Percentiles rank a stretch among this genome's conserved stretches.
Evolutionary conservation across 2,888 invertebrate genomes (phyloP).

Genomic region (Chloromyia formosa): DNA sequence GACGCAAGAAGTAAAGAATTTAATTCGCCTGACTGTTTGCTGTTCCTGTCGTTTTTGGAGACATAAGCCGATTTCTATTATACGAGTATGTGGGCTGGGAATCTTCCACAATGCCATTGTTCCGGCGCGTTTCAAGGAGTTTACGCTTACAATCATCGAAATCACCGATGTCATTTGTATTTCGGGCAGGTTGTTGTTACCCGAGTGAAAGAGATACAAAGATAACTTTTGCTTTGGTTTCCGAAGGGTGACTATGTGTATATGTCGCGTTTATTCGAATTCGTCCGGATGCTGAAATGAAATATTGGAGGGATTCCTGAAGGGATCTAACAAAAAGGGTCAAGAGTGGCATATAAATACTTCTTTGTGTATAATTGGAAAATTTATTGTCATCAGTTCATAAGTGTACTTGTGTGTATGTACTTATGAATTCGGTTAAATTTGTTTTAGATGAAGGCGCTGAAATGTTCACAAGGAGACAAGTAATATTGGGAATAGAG

Average conservation of each 20-base stretch:
- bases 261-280: background rate
- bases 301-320: slow-evolving; percentile 18
- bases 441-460: background rate
- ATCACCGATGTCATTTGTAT: slow-evolving; percentile 32
- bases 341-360: slow-evolving; percentile 61
- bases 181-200: slow-evolving; percentile 3
- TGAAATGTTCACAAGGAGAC: too few species aligned
- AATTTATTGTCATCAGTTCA: slow-evolving; percentile 54
- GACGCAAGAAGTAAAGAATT: slow-evolving; percentile 36
- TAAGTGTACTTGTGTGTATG: background rate
- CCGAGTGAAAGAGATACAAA: slow-evolving; percentile 14
- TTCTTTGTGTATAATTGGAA: slow-evolving; percentile 59
- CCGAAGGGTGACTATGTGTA: background rate
- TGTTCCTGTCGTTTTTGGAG: slow-evolving; percentile 54
- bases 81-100: slow-evolving; percentile 45
- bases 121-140: background rate
- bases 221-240: background rate
- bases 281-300: background rate
- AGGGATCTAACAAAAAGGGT: slow-evolving; percentile 56
- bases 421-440: background rate
- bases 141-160: background rate
- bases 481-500: too few species aligned
- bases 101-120: slow-evolving; percentile 45
- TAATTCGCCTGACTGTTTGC: slow-evolving; percentile 47
- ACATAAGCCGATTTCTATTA: slow-evolving; percentile 62